Base-by-base conservation (phyloP, 2,888 invertebrate genomes). In the Dione juno region DNA sequence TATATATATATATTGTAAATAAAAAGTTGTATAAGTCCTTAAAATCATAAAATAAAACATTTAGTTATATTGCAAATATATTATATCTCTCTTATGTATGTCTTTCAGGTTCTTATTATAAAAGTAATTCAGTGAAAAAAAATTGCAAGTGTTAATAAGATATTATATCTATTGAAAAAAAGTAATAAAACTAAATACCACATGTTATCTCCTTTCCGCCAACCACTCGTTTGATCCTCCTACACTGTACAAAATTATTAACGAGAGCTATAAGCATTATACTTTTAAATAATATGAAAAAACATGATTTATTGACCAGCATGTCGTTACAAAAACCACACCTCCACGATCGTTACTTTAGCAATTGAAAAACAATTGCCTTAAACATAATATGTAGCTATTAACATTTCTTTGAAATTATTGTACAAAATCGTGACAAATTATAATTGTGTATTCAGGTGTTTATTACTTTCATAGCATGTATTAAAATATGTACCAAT, bases 141-240 rank as follows among this genome's bases (percentile, higher is more conserved):
- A 45, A 45, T 9, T 43, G 7, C 45, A 1, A 45, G 0, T 7
- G 7, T 45, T 8, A 45, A 45, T 9, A 8, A 48, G 9, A 16
- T 16, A 16, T 48, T 13, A 28, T 13, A 52, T 48, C 1, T 50
- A 28, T 45, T 45, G 16, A 58, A 16, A 65, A 57, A 65, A 65
- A 68, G 66, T 70, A 40, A 61, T 72, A 76, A 67, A 70, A 52
- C 57, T 53, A 72, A 76, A 73, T 90, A 92, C 92, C 92, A 78
- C 89, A 91, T 67, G 80, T 72, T 9, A 91, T 85, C 74, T 84
- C 83, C 43, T 70, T 69, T 43, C 88, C 92, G 45, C 85, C 86
- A 67, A 92, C 79, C 54, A 92, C 86, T 80, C 92, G 82, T 78
- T 88, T 92, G 37, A 90, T 80, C 81, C 92, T 86, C 52, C 82